Evolutionary conservation across 1,140 invertebrate genomes (phyloP), one percentile per base, ranked within the genome.

Genomic region (Akabosia matsudoensis): DNA sequence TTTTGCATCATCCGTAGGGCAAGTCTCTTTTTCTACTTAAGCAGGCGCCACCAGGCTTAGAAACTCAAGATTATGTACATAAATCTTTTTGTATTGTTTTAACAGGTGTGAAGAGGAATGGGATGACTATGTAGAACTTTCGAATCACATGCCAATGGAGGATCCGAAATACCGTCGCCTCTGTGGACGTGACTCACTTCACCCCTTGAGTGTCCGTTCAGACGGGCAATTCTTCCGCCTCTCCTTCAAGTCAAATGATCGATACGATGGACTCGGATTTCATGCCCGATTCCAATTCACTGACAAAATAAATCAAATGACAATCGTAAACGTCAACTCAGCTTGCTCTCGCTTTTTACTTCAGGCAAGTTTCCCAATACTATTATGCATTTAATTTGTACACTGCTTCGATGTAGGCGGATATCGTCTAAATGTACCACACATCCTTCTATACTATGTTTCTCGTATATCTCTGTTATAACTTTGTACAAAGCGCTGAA

Each of bases 151-250:
- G 88, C 89, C 90, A 75, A 86, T 88, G 56, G 61, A 67, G 61
- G 96, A 98, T 86, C 88, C 92, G 81, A 95, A 94, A 84, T 94
- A 93, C 84, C 88, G 88, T 22, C 88, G 93, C 82, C 91, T 93
- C 83, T 98, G 96, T 84, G 96, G 96, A 13, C 90, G 90, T 79
- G 90, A 67, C 10, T 78, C 77, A 1, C 61, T 67, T 31, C 24
- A 91, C 80, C 92, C 92, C 82, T 74, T 79, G 70, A 73, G 67
- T 28, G 85, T 90, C 24, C 90, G 91, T 78, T 97, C 95, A 16
- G 96, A 97, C 83, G 89, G 92, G 54, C 91, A 92, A 80, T 98
- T 97, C 86, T 98, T 97, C 85, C 89, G 95, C 79, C 93, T 98
- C 16, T 94, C 95, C 4, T 97, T 98, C 86, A 88, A 92, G 81